Conservation (phyloP, 2,888 invertebrate genomes). For the Platycnemis pennipes region DNA sequence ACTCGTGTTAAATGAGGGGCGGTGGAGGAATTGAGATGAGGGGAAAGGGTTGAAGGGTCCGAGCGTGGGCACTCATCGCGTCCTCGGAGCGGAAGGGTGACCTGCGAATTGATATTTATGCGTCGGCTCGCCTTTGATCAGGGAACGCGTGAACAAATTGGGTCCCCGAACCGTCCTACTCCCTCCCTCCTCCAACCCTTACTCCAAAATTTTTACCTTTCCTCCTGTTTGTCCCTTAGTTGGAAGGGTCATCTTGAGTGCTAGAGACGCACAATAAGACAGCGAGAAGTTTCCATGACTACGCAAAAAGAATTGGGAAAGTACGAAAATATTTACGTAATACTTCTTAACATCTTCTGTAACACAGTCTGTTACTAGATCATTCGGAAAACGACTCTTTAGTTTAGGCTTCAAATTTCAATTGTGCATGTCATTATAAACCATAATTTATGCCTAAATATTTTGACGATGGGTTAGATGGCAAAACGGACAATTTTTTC, state of each 20-base stretch:
- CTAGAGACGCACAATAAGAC: too few species aligned
- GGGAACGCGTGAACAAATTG: not conserved
- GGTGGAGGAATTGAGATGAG: not conserved
- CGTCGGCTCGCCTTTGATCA: not conserved
- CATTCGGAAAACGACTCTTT: too few species aligned
- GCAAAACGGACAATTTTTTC: too few species aligned
- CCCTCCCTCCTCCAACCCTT: not conserved
- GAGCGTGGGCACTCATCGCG: not conserved
- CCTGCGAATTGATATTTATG: constrained; percentile 25
- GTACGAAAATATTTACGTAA: too few species aligned
- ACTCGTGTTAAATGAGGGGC: not conserved
- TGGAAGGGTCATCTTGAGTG: not conserved
- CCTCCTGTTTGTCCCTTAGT: not conserved
- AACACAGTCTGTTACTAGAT: too few species aligned
- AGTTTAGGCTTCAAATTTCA: too few species aligned
- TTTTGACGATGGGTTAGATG: too few species aligned
- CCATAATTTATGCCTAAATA: too few species aligned
- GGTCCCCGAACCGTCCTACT: not conserved
- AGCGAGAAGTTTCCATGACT: too few species aligned
- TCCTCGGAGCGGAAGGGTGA: not conserved
- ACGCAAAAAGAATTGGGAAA: too few species aligned
- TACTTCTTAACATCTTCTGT: too few species aligned
- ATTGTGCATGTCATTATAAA: too few species aligned
- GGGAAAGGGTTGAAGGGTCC: not conserved
- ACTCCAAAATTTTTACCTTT: not conserved